Base-by-base conservation (phyloP, 2,797 vertebrate species). In the Sebastes diaconus region DNA sequence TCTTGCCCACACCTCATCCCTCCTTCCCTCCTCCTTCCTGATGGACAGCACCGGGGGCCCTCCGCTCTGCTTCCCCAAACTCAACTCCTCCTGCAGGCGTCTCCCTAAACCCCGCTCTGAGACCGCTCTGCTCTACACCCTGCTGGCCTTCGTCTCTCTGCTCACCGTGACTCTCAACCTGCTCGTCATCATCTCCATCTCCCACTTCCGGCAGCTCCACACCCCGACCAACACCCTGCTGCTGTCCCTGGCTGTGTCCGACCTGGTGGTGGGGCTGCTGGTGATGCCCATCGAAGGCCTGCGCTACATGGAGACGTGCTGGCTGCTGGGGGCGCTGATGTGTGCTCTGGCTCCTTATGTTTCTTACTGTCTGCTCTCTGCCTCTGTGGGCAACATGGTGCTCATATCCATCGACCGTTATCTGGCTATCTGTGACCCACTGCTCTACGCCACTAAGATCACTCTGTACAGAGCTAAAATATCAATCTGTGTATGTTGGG, bases 221-320 rank as follows among this genome's bases (percentile, higher is more conserved):
- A 96, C 92, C 3, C 93, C 92, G 0, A 94, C 94, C 87, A 96
- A 96, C 87, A 81, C 94, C 57, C 91, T 96, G 72, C 94, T 96
- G 16, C 91, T 95, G 66, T 96, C 95, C 27, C 93, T 95, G 93
- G 95, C 95, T 0, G 5, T 89, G 81, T 91, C 92, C 0, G 95
- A 97, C 80, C 93, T 96, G 76, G 86, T 96, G 6, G 78, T 96
- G 76, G 95, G 94, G 36, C 90, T 96, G 81, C 68, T 95, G 66
- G 78, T 96, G 82, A 95, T 95, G 96, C 95, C 95, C 0, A 84
- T 94, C 0, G 94, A 94, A 75, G 73, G 95, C 57, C 84, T 95
- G 72, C 92, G 68, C 4, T 89, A 93, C 0, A 88, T 95, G 52
- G 93, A 96, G 81, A 94, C 83, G 2, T 96, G 94, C 83, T 97